Percentiles rank a stretch among this genome's conserved stretches.
These are phyloP conservation scores for Heterotilapia buettikoferi DNA, from an alignment of 2,113 vertebrate species.

Conservation along the genomic window DNA sequence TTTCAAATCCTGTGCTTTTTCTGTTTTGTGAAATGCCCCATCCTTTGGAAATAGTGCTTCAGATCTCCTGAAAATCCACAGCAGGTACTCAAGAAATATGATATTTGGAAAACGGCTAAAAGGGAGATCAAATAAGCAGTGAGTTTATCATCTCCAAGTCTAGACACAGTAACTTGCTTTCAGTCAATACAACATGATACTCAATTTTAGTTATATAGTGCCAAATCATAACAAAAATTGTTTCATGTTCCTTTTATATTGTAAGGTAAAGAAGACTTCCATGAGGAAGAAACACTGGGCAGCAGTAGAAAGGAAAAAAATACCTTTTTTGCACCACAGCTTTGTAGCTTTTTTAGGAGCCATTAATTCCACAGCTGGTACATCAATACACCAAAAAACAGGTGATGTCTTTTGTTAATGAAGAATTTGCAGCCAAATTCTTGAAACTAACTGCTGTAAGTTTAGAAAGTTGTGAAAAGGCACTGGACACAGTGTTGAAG, in stretches of 20 bases:
- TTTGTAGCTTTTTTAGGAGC: neutral
- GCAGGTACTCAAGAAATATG: neutral
- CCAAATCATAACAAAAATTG: rapidly evolving
- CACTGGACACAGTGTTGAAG: neutral
- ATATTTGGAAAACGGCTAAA: neutral
- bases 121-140: neutral
- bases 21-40: neutral
- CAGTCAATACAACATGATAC: neutral
- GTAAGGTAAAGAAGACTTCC: neutral
- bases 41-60: neutral
- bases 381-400: neutral
- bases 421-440: neutral
- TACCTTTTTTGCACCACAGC: neutral
- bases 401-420: neutral
- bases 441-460: neutral
- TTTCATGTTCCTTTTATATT: neutral
- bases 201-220: neutral
- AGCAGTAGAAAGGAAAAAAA: neutral
- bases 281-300: neutral
- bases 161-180: neutral
- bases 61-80: neutral
- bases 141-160: neutral
- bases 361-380: neutral
- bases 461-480: neutral
- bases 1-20: neutral